Base-by-base conservation (phyloP, 2,113 vertebrate species). In the Sinocyclocheilus anophthalmus region DNA sequence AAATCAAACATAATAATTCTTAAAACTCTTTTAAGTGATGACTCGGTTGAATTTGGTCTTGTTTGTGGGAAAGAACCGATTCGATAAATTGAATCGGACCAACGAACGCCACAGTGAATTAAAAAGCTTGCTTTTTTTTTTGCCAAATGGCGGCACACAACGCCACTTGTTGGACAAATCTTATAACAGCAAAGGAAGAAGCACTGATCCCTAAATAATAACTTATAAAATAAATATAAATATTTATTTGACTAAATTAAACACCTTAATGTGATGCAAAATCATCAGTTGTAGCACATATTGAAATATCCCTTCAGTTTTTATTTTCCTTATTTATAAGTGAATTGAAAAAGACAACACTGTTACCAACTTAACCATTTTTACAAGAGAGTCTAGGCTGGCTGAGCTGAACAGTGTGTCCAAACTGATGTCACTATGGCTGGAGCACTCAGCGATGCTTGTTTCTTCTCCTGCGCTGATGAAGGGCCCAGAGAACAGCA, bases 141-240 rank as follows among this genome's bases (percentile, higher is more conserved):
- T 59, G 12, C 3, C n/a, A 18, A 67, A 63, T 2, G 4, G 48
- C 61, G 37, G 59, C 48, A 26, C 73, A 77, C 33, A 65, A 16
- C 87, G 61, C 70, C 87, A 85, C 67, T 78, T 85, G 39, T 45
- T 72, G 84, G 8, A 50, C 42, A 50, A 70, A 84, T 76, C 6
- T 16, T 30, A 10, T 26, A 18, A 65, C 0, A 39, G 50, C 24
- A n/a, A 22, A 30, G 57, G 20, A 61, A 61, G 20, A 45, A 20
- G 14, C 14, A 48, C 7, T 39, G 0, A 39, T 39, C 39, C 39
- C 7, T 39, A 39, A 39, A 39, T 7, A 39, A 9, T 42, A 42
- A 42, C 9, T 42, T 9, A 42, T 42, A 42, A 42, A 8, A 42
- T 42, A 8, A 45, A 45, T 10, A 45, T 10, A 45, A 45, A n/a